phyloP scores from a whole-genome alignment of 1,140 invertebrate genomes.

The Portunus trituberculatus region DNA sequence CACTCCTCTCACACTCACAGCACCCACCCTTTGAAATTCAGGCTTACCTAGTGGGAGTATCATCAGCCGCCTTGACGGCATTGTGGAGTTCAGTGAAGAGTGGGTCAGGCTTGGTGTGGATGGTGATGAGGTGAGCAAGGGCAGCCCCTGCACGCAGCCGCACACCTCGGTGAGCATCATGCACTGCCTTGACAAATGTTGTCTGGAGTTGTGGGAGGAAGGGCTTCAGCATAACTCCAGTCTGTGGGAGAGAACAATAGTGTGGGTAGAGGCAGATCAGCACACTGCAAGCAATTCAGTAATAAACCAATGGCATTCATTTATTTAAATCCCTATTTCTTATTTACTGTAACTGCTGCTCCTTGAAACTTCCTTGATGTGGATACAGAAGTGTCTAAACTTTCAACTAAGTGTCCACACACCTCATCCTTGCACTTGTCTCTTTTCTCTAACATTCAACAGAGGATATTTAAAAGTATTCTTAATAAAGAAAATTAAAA shows the following conservation, averaged over 20 bases:
- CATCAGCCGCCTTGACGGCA: conserved; percentile 91
- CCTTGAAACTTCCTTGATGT: no score
- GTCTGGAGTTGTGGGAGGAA: conserved; percentile 99
- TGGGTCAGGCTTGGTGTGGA: conserved; percentile 90
- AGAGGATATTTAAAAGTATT: neutral
- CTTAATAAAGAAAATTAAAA: neutral
- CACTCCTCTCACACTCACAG: conserved; percentile 34
- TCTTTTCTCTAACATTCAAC: neutral
- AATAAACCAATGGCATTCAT: no score
- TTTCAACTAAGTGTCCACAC: no score
- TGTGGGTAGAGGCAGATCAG: neutral
- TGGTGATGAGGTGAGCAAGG: conserved; percentile 92
- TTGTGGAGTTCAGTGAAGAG: conserved; percentile 95
- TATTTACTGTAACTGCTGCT: no score
- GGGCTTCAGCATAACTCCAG: conserved; percentile 95
- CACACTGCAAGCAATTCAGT: neutral
- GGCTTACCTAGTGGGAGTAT: conserved; percentile 87
- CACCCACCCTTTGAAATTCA: neutral
- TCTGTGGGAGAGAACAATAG: conserved; percentile 82
- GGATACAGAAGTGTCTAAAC: no score
- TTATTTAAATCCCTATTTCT: no score
- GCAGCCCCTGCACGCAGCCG: conserved; percentile 94
- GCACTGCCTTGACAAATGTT: conserved; percentile 96
- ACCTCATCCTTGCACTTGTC: neutral
- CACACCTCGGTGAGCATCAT: conserved; percentile 92